phyloP scores from a whole-genome alignment of 2,797 vertebrate genomes.

The Myiotriccus ornatus region DNA sequence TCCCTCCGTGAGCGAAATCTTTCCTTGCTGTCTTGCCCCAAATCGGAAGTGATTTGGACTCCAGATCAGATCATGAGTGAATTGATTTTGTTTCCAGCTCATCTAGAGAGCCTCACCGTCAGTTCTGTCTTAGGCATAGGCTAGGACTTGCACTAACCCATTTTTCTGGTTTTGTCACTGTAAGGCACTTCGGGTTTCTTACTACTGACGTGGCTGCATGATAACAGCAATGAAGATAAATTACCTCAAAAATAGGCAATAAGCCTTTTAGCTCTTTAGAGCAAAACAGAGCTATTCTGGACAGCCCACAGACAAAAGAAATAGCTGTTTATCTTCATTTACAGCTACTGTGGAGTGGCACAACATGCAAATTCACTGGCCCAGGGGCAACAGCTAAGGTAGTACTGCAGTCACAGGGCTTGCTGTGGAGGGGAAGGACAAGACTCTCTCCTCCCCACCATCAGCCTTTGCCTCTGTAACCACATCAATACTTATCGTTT shows the following conservation, averaged over 20 bases:
- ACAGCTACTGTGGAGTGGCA: not conserved
- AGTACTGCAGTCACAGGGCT: not conserved
- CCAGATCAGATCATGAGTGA: not conserved
- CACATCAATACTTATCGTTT: rapidly evolving
- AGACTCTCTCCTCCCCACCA: not conserved
- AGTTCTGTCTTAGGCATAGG: not conserved
- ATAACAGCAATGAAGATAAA: conserved; percentile 63
- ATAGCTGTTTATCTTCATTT: conserved; percentile 54
- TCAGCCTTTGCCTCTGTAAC: not conserved
- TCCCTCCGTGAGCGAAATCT: rapidly evolving
- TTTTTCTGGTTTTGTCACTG: conserved; percentile 19
- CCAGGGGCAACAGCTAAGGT: not conserved
- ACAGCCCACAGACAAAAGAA: not conserved
- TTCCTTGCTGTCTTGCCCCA: not conserved
- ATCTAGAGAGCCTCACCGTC: not conserved
- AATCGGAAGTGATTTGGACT: not conserved
- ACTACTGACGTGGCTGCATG: conserved; percentile 9
- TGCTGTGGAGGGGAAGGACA: not conserved
- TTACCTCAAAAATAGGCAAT: conserved; percentile 33
- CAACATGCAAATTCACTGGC: conserved; percentile 20
- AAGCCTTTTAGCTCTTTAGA: conserved; percentile 53
- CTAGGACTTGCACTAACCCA: not conserved
- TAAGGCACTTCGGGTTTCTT: not conserved
- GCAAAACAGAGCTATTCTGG: conserved; percentile 40
- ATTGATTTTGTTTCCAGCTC: not conserved